These are phyloP conservation scores for Hemicordylus capensis DNA, from an alignment of 2,113 vertebrate genomes.

Conservation along the genomic window DNA sequence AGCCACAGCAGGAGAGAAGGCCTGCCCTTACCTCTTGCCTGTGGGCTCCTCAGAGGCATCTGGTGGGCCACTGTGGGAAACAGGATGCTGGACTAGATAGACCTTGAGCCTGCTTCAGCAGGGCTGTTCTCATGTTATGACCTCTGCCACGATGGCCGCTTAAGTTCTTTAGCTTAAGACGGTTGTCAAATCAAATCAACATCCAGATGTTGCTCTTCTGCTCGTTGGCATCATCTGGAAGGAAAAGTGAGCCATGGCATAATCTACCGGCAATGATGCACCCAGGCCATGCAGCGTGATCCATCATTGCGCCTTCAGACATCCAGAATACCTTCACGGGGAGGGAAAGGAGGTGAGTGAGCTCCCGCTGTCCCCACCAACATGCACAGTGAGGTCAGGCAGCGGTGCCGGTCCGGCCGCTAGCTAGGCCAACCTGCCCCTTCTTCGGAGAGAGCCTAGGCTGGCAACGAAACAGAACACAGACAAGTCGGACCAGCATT, in stretches of 20 bases:
- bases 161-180: too few relatives aligned
- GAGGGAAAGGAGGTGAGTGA: constrained; percentile 23
- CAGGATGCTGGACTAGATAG: too few relatives aligned
- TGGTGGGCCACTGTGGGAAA: too few relatives aligned
- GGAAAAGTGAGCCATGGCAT: constrained; percentile 40
- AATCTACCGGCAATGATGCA: constrained; percentile 73
- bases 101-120: too few relatives aligned
- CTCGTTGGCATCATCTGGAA: background rate
- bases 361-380: constrained; percentile 20
- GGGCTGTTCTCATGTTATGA: too few relatives aligned
- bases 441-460: constrained; percentile 41
- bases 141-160: too few relatives aligned
- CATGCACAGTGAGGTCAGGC: constrained; percentile 4
- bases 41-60: too few relatives aligned
- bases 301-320: constrained; percentile 66
- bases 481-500: background rate
- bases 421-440: constrained; percentile 22
- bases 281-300: constrained; percentile 1
- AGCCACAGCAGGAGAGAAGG: too few relatives aligned
- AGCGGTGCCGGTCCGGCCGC: constrained; percentile 18
- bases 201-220: background rate
- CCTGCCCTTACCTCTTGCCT: too few relatives aligned
- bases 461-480: constrained; percentile 18
- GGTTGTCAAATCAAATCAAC: too few relatives aligned
- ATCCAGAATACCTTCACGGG: constrained; percentile 48